These are phyloP conservation scores for Anoplopoma fimbria DNA, from an alignment of 2,113 vertebrate genomes.

Conservation along the genomic window DNA sequence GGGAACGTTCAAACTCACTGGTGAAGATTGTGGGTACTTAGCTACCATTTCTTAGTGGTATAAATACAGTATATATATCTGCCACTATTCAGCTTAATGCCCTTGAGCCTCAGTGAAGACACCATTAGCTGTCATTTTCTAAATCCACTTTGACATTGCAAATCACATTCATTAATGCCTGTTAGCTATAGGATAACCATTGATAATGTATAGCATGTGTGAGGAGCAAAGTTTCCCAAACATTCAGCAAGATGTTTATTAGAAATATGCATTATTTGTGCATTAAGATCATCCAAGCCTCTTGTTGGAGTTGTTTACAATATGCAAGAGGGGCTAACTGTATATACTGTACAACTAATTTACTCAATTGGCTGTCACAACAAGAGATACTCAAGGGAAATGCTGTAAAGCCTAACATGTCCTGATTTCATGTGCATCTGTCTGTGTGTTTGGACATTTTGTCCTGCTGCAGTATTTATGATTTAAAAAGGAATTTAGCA, in stretches of 20 bases:
- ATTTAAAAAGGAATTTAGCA: conserved; percentile 22
- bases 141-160: conserved; percentile 29
- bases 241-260: conserved; percentile 57
- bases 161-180: conserved; percentile 22
- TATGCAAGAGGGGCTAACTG: neutral
- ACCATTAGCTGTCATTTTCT: conserved; percentile 46
- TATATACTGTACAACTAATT: neutral
- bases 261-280: conserved; percentile 71
- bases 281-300: conserved; percentile 29
- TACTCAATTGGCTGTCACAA: neutral
- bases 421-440: neutral
- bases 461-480: conserved; percentile 11
- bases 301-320: conserved; percentile 6
- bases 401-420: neutral
- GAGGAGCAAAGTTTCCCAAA: conserved; percentile 21
- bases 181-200: conserved; percentile 41
- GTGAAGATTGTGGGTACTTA: conserved; percentile 18
- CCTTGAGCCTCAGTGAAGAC: conserved; percentile 25
- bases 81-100: conserved; percentile 26
- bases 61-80: conserved; percentile 16
- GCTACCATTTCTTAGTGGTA: neutral
- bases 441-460: conserved; percentile 13
- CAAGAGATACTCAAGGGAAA: neutral
- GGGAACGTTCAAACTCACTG: conserved; percentile 16
- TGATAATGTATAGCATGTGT: conserved; percentile 60